Conservation (phyloP, 2,888 invertebrate species). For the Congeria kusceri region DNA sequence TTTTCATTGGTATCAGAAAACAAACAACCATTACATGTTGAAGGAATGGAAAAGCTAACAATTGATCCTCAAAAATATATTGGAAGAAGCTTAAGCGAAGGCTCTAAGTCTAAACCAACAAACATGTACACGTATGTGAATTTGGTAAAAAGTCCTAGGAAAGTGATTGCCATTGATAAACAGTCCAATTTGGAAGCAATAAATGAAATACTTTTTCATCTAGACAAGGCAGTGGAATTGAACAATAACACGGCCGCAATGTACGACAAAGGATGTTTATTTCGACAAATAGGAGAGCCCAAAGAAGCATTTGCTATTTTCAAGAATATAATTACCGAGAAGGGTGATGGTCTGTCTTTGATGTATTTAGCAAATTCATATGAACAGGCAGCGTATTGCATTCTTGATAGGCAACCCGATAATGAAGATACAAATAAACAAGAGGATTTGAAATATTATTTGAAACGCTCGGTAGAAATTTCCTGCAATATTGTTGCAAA, state of each 20-base stretch:
- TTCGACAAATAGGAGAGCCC: conserved; percentile 6
- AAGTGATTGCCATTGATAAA: conserved; percentile 12
- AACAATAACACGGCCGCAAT: conserved; percentile 26
- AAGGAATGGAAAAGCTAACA: too few relatives aligned
- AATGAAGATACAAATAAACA: neutral
- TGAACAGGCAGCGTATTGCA: conserved; percentile 46
- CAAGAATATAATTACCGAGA: conserved; percentile 21
- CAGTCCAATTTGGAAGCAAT: neutral
- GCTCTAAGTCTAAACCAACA: too few relatives aligned
- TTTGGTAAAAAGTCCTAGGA: conserved; percentile 38
- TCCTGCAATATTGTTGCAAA: conserved; percentile 34
- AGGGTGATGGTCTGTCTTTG: conserved; percentile 8
- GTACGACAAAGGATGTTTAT: conserved; percentile 42
- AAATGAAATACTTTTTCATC: conserved; percentile 21
- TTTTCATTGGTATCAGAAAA: too few relatives aligned
- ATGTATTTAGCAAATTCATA: conserved; percentile 36
- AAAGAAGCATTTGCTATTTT: conserved; percentile 30
- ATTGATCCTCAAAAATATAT: too few relatives aligned
- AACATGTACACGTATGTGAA: too few relatives aligned
- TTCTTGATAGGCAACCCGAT: conserved; percentile 12
- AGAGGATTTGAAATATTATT: conserved; percentile 17
- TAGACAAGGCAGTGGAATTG: conserved; percentile 24
- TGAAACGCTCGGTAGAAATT: conserved; percentile 2
- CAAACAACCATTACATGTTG: too few relatives aligned
- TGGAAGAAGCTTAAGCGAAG: too few relatives aligned